Evolutionary conservation across 2,113 vertebrate species (phyloP), one percentile per base, ranked within the genome.

Genomic region (Orthonyx spaldingii): DNA sequence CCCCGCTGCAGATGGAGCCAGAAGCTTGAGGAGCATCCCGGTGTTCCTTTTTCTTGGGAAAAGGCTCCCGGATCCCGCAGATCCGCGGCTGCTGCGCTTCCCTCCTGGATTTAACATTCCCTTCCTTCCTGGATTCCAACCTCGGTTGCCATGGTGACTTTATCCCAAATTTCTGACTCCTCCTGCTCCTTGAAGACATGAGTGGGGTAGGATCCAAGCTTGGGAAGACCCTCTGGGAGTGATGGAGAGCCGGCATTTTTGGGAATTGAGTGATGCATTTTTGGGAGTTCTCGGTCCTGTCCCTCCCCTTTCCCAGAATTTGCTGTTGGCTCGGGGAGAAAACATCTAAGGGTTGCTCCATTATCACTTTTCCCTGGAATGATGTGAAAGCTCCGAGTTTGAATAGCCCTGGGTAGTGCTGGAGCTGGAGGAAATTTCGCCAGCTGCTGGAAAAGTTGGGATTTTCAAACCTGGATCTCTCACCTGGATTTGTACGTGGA

Each of bases 31-130:
- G 33, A 61, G 41, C 33, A 15, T 6, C 69, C 7, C 0, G 1
- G 27, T 4, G 12, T 77, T 77, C 50, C 1, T 0, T 47, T 47
- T 39, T 3, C 39, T 18, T 13, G 15, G 82, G 57, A 70, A 20
- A 10, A 47, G 1, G 22, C 52, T 26, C 47, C 27, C 2, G 4
- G 44, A 23, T 52, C 56, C 11, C 7, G 0, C 10, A 4, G 35
- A 47, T 66, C 33, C 30, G 13, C 13, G 19, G 19, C 41, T 24
- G 41, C 63, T 4, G 7, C 5, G 6, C 46, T 69, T 37, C n/a
- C 47, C 35, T 39, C 37, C 52, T n/a, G 70, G 70, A n/a, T 44
- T 41, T 10, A 24, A 13, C 21, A 24, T 71, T n/a, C n/a, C n/a
- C n/a, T n/a, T n/a, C n/a, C 21, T 20, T 30, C 69, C 50, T 19